These are phyloP conservation scores for Teleogryllus occipitalis DNA, from an alignment of 1,140 invertebrate genomes.

Conservation along the genomic window DNA sequence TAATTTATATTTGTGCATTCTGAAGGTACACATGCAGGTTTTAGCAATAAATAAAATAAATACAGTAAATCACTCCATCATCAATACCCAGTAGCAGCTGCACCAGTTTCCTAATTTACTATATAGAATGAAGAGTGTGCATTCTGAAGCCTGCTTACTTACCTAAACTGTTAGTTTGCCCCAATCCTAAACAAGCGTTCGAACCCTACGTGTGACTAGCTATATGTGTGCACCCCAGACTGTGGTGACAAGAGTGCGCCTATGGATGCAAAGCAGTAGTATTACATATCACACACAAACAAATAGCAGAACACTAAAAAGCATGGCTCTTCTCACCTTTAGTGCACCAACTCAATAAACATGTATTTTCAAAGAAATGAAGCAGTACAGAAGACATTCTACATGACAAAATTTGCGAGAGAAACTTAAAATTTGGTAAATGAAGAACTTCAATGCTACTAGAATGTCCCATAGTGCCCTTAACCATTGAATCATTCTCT, in stretches of 20 bases:
- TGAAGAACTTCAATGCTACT: neutral
- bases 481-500: neutral
- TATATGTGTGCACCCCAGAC: constrained; percentile 3
- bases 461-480: neutral
- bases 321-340: constrained; percentile 12
- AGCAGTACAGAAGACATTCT: neutral
- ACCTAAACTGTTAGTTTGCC: neutral
- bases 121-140: neutral
- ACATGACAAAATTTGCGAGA: neutral
- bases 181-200: constrained; percentile 1
- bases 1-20: neutral
- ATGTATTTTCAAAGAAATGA: neutral
- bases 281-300: constrained; percentile 20
- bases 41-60: neutral
- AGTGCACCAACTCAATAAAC: neutral
- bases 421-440: too few species aligned
- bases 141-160: neutral
- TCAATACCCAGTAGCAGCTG: neutral
- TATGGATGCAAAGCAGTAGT: constrained; percentile 20
- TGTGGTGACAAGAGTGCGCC: constrained; percentile 10
- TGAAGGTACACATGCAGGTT: neutral
- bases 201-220: constrained; percentile 3
- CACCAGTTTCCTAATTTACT: neutral
- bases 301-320: neutral
- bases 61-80: neutral